Percentiles rank a stretch among this genome's conserved stretches.
These are phyloP conservation scores for Oncorhynchus kisutch DNA, from an alignment of 2,113 vertebrate species.

Conservation along the genomic window DNA sequence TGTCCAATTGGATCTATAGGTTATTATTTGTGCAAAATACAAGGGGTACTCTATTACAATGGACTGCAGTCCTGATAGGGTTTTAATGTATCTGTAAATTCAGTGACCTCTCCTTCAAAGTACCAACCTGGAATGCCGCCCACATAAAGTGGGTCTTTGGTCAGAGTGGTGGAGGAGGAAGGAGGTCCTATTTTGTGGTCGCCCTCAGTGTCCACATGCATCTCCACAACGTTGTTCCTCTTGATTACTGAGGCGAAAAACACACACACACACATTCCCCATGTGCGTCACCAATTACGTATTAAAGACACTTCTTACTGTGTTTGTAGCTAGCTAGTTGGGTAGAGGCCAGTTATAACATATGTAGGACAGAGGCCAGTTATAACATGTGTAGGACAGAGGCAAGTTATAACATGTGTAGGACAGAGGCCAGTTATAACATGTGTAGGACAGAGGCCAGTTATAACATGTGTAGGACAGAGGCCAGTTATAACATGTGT, in stretches of 20 bases:
- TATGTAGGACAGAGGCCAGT: neutral
- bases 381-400: neutral
- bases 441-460: neutral
- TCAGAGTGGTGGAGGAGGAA: conserved; percentile 37
- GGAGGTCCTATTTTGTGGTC: conserved; percentile 73
- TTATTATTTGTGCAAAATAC: no score
- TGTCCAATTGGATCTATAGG: no score
- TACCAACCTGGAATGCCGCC: conserved; percentile 86
- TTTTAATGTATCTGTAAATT: no score
- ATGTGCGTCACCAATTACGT: neutral
- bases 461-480: neutral
- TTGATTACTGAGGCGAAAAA: conserved; percentile 76
- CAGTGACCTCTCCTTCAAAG: neutral
- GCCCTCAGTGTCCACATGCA: conserved; percentile 79
- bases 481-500: neutral
- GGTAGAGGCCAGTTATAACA: neutral
- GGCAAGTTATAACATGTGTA: neutral
- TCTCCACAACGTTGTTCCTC: conserved; percentile 75
- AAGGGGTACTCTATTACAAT: no score
- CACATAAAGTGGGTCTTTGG: conserved; percentile 77
- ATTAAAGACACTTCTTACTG: neutral
- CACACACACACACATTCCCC: neutral
- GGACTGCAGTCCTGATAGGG: no score
- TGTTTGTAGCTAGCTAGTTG: neutral
- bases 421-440: neutral